These are phyloP conservation scores for Hafferia zeledoni DNA, from an alignment of 2,797 vertebrate species.

Conservation along the genomic window DNA sequence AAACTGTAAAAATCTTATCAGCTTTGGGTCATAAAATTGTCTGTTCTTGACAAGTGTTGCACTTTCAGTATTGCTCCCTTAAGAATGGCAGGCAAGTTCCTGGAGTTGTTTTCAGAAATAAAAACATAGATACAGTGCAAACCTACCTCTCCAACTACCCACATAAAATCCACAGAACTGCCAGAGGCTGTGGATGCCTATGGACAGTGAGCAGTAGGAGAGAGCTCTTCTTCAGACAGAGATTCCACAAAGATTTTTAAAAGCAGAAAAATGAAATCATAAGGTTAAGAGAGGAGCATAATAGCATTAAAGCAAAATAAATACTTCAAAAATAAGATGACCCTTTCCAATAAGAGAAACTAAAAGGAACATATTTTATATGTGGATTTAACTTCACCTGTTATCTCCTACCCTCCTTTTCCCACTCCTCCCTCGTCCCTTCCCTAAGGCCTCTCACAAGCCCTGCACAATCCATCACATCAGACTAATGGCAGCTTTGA, in stretches of 20 bases:
- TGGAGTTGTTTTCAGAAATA: neutral
- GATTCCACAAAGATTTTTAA: neutral
- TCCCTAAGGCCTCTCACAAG: neutral
- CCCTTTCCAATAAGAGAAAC: neutral
- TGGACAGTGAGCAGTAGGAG: neutral
- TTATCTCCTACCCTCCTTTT: neutral
- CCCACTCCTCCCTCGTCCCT: neutral
- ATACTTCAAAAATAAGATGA: neutral
- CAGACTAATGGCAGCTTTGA: neutral
- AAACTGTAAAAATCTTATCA: neutral
- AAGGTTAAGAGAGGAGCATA: neutral
- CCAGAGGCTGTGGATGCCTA: neutral
- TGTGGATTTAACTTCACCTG: neutral
- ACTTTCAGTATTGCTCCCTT: neutral
- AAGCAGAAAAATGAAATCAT: neutral
- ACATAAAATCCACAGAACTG: neutral
- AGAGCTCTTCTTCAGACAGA: neutral
- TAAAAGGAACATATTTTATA: neutral
- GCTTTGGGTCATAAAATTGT: neutral
- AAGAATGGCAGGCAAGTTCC: neutral
- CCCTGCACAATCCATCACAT: neutral
- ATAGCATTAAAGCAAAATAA: neutral
- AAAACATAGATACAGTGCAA: neutral
- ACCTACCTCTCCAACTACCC: neutral
- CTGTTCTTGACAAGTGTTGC: neutral